A percentile compares a stretch with the other conserved stretches of the same genome.
These are phyloP conservation scores for Parazoanthus darwini DNA, from an alignment of 92 coral and sea anemone genomes.

Conservation along the genomic window DNA sequence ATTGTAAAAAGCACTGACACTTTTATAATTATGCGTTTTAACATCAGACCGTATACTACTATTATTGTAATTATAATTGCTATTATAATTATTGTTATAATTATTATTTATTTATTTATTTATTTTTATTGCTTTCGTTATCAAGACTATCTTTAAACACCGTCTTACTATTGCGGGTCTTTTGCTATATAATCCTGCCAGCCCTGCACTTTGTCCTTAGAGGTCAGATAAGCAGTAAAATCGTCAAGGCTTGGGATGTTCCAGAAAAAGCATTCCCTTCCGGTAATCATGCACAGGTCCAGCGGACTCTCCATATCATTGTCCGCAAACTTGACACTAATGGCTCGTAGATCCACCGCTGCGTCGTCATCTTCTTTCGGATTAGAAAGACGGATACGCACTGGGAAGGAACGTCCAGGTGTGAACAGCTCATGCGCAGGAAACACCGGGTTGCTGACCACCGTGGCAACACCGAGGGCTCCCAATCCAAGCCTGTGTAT, in stretches of 20 bases:
- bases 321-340: constrained; percentile 42
- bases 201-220: background rate
- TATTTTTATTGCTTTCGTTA: no score
- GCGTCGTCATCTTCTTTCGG: constrained; percentile 32
- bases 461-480: constrained; percentile 42
- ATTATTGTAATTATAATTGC: no score
- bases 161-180: background rate
- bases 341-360: constrained; percentile 20
- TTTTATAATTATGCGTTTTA: no score
- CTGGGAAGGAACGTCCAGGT: constrained; percentile 47
- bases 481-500: constrained; percentile 43
- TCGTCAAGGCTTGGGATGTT: constrained; percentile 35
- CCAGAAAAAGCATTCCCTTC: constrained; percentile 31
- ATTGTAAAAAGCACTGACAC: no score
- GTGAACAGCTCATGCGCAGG: constrained; percentile 49
- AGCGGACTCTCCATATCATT: constrained; percentile 34
- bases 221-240: background rate
- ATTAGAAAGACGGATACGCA: constrained; percentile 43
- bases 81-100: no score
- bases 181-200: background rate
- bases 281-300: constrained; percentile 43
- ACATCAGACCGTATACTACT: no score
- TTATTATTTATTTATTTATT: no score
- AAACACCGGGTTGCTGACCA: constrained; percentile 40
- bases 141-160: no score